Evolutionary conservation across 2,888 invertebrate genomes (phyloP).

Genomic region (Bellardia pandia): DNA sequence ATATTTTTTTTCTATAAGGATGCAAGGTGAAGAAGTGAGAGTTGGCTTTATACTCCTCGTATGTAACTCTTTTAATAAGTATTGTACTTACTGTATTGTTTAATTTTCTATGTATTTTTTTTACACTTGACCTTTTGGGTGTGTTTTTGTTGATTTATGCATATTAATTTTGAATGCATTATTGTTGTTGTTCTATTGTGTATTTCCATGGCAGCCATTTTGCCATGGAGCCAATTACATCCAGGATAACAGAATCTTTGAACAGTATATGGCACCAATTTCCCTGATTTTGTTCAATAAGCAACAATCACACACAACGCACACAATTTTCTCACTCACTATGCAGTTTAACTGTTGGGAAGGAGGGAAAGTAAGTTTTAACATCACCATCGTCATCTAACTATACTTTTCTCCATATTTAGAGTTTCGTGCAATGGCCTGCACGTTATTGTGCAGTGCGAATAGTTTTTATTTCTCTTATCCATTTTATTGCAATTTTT

Average conservation of each 20-base stretch:
- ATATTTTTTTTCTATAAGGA: too few species aligned
- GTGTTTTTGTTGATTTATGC: neutral
- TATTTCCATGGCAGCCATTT: slow-evolving; percentile 79
- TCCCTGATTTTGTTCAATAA: neutral
- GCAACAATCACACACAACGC: slow-evolving; percentile 6
- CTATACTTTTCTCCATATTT: neutral
- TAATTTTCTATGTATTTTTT: neutral
- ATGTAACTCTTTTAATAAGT: too few species aligned
- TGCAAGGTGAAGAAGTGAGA: too few species aligned
- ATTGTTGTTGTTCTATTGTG: slow-evolving; percentile 16
- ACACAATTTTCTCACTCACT: slow-evolving; percentile 10
- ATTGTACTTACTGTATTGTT: neutral
- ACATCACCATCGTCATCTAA: neutral
- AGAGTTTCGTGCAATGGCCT: neutral
- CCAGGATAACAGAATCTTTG: slow-evolving; percentile 79
- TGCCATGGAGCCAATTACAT: slow-evolving; percentile 81
- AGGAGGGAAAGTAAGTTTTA: neutral
- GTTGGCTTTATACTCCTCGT: too few species aligned
- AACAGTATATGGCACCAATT: slow-evolving; percentile 19
- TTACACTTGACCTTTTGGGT: slow-evolving; percentile 45
- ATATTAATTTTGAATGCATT: neutral
- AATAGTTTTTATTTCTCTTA: slow-evolving; percentile 22
- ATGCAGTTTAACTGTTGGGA: neutral
- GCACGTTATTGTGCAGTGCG: neutral
- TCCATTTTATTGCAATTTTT: slow-evolving; percentile 10